Evolutionary conservation across 92 coral and sea anemone genomes (phyloP), one percentile per base, ranked within the genome.

Genomic region (Zoanthus gigantus): DNA sequence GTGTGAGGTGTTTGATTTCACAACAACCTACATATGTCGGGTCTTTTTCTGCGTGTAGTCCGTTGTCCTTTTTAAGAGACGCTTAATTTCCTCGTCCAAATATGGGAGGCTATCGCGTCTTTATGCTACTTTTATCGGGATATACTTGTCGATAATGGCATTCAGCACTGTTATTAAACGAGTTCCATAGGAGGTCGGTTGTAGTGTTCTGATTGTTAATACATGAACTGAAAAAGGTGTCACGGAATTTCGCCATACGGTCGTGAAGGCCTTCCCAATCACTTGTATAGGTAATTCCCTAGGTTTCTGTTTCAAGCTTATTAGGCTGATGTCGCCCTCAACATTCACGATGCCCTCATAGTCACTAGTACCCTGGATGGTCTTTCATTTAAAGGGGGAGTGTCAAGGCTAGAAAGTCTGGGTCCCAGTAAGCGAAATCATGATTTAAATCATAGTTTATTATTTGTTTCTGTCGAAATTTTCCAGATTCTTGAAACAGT

Each of bases 201-300:
- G 87, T 29, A 0, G 42, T 10, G 37, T 67, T 12, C 2, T 46
- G 37, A 37, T 69, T 31, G 6, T 23, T 11, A 3, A 5, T 31
- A 32, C 72, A 6, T 12, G 63, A 15, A 0, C 44, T 15, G 7
- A 44, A 7, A 82, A 82, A 16, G 3, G 77, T 7, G 31, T 17
- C 86, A n/a, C 77, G 2, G 46, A 42, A 82, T 18, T 82, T 82
- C 3, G 1, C 0, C n/a, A n/a, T n/a, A n/a, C n/a, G n/a, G n/a
- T 44, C 16, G 14, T 18, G 60, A 0, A 82, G 60, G 0, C 86
- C 86, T 0, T 65, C 77, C 86, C 86, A 82, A 50, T 82, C 77
- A 3, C 23, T 23, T 23, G 23, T 23, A 23, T 23, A 23, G 23
- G 23, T 10, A 82, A 3, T 37, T 82, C 46, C 32, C 86, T 45